These are phyloP conservation scores for Garra rufa DNA, from an alignment of 2,113 vertebrate species.

Conservation along the genomic window DNA sequence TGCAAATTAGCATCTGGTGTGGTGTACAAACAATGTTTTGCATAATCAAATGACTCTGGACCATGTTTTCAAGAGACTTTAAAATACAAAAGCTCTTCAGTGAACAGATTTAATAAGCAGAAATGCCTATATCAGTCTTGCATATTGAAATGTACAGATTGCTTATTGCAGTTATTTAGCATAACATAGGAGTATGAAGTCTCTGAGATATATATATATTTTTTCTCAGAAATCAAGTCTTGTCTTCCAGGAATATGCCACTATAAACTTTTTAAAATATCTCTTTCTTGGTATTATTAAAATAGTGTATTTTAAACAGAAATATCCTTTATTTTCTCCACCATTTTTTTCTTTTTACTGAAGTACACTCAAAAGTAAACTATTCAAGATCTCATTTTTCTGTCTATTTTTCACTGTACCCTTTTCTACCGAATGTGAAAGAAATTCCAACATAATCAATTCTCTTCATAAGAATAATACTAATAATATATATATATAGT, in stretches of 20 bases:
- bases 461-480: background rate
- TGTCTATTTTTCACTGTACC: background rate
- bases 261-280: background rate
- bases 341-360: background rate
- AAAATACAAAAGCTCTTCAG: background rate
- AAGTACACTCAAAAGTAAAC: background rate
- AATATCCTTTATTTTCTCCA: background rate
- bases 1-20: conserved; percentile 17
- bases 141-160: background rate
- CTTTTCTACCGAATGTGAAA: background rate
- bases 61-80: background rate
- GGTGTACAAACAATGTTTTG: conserved; percentile 6
- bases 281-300: background rate
- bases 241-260: background rate
- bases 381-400: background rate
- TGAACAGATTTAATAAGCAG: background rate
- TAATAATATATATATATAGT: no score
- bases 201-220: background rate
- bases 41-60: conserved; percentile 19
- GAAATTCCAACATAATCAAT: background rate
- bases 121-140: background rate
- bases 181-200: background rate
- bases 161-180: background rate
- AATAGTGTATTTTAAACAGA: background rate
- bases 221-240: background rate